Base-by-base conservation (phyloP, 2,888 invertebrate species). In the Napeogenes inachia region DNA sequence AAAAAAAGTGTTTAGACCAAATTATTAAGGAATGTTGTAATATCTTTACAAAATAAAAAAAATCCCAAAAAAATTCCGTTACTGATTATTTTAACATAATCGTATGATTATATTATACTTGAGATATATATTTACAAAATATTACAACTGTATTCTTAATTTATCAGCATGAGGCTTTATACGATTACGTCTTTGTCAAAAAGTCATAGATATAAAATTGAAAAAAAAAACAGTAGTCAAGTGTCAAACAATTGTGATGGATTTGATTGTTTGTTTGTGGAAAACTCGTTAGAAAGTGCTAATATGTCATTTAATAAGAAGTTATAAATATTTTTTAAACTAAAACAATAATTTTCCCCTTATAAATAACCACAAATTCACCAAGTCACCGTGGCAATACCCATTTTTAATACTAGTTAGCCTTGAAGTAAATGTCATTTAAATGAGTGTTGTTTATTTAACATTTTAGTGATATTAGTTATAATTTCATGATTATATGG, bases 381-480 rank as follows among this genome's bases (percentile, higher is more conserved):
- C 66, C 69, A 70, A 77, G 76, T 78, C 77, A 78, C 75, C 78
- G 79, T 80, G 77, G 78, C 78, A 77, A 78, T 85, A 81, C 80
- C 80, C 82, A 77, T 72, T 65, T 80, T 64, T 63, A 70, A 76
- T 84, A 87, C 85, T 89, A 82, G 90, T 89, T 90, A 90, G 90
- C 90, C 90, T 90, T 90, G 90, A 90, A 90, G 85, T 88, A 84
- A 84, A 88, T 90, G 89, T 89, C 90, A 90, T 81, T 80, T 87
- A 83, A 78, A 88, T 86, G 85, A 89, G 88, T 88, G 86, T 89
- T 90, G 88, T 90, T 90, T 89, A 90, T 88, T 89, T 88, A 85
- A 87, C 81, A 85, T 84, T 89, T 87, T 89, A 89, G 87, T 82
- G 76, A 77, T 82, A 89, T 86, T 86, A 85, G 85, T 83, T 75